Conservation (phyloP, 2,113 vertebrate species). For the Eubucco bourcierii region DNA sequence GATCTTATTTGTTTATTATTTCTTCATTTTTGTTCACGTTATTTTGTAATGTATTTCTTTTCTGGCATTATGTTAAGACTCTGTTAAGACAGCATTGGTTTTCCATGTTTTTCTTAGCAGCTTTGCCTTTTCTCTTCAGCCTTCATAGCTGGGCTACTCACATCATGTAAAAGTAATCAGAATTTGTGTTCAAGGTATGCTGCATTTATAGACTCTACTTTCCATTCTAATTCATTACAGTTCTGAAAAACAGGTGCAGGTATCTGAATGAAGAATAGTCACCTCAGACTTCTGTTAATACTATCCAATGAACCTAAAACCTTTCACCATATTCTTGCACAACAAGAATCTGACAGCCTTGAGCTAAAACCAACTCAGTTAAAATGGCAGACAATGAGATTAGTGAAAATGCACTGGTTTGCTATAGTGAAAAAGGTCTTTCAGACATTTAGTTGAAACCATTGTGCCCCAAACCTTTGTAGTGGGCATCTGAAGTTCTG, state of each 20-base stretch:
- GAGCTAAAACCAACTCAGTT: not conserved
- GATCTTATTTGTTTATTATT: not conserved
- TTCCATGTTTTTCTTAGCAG: not conserved
- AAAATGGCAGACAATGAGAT: not conserved
- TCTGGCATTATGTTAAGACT: not conserved
- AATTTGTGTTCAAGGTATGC: not conserved
- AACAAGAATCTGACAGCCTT: not conserved
- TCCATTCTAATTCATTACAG: not conserved
- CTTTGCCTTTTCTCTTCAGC: not conserved
- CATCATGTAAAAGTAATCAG: not conserved
- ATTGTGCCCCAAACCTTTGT: not conserved
- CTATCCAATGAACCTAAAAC: not conserved
- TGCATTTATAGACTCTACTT: not conserved
- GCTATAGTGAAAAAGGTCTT: not conserved
- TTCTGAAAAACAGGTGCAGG: not conserved
- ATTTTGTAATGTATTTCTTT: not conserved
- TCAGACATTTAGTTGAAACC: not conserved
- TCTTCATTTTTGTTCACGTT: fast-evolving
- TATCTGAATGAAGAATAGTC: not conserved
- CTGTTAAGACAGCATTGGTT: not conserved
- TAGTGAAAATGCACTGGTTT: not conserved
- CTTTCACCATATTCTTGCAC: not conserved
- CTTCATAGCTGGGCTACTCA: not conserved
- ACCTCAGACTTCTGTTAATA: not conserved
- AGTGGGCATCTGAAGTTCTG: not conserved